Base-by-base conservation (phyloP, 2,888 invertebrate genomes). In the Resseliella maxima region DNA sequence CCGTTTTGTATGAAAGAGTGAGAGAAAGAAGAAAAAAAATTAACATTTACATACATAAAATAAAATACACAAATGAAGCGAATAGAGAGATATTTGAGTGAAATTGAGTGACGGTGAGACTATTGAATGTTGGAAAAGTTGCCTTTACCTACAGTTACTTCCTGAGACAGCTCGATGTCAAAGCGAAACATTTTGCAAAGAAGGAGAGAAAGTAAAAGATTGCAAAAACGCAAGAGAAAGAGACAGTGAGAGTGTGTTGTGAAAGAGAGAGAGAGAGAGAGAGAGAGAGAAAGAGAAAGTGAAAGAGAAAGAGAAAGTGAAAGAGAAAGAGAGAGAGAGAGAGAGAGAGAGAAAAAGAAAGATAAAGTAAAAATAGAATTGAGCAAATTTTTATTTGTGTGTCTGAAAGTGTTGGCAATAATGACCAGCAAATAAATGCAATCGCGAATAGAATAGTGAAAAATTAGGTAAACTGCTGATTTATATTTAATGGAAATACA, bases 401-500 rank as follows among this genome's bases (percentile, higher is more conserved):
- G 31, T 31, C n/a, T 72, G 21, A 27, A 0, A 31, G 27, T 15
- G 31, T 12, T 35, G 31, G 35, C 15, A 5, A 72, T 72, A 31
- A 31, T 72, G 72, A 31, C 72, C 72, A 72, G 72, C 31, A 31
- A 24, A 24, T 24, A 24, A 59, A 59, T 59, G 24, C 24, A 59
- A n/a, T 59, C 27, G 6, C n/a, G 6, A 24, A 18, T 21, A 72
- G 35, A 5, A 35, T 31, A 31, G 72, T 31, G 31, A 27, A 72
- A 72, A 72, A 31, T 31, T n/a, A 72, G 15, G n/a, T 31, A 72
- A n/a, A 59, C 72, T 35, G 12, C 35, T 72, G 72, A 72, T 72
- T 72, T 72, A 72, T 72, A 31, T 72, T 72, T 72, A 72, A 72
- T 72, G 72, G 72, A 72, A 72, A 72, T 72, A 31, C 72, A 15